A percentile compares a stretch with the other conserved stretches of the same genome.
Conservation (phyloP, 1,140 invertebrate genomes). For the Zaprionus tsacasi region DNA sequence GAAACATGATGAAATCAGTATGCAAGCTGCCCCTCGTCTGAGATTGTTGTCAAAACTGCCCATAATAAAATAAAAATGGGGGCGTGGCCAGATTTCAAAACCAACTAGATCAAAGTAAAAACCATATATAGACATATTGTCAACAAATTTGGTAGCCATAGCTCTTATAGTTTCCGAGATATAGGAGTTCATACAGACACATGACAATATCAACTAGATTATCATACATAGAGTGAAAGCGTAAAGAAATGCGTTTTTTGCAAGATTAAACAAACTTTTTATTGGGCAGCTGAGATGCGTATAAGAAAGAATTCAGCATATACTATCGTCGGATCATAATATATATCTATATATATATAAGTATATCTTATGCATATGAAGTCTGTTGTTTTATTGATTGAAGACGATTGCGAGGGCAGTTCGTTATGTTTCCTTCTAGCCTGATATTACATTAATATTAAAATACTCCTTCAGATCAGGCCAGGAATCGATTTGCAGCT, state of each 20-base stretch:
- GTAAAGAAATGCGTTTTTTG: background rate
- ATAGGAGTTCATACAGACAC: too few species aligned
- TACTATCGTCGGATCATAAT: slow-evolving; percentile 7
- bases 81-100: too few species aligned
- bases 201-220: too few species aligned
- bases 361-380: slow-evolving; percentile 50
- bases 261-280: slow-evolving; percentile 54
- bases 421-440: background rate
- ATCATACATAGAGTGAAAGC: background rate
- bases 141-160: too few species aligned
- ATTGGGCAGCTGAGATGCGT: slow-evolving; percentile 48
- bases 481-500: too few species aligned
- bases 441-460: slow-evolving; percentile 1
- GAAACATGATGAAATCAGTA: too few species aligned
- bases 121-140: too few species aligned
- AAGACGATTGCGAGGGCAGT: slow-evolving; percentile 10
- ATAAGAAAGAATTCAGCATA: slow-evolving; percentile 39
- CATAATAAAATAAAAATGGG: too few species aligned
- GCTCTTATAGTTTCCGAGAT: too few species aligned
- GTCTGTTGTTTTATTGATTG: slow-evolving; percentile 69
- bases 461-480: background rate
- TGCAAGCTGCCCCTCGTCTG: too few species aligned
- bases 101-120: too few species aligned
- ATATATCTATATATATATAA: slow-evolving; percentile 17
- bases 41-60: too few species aligned